phyloP scores from a whole-genome alignment of 2,888 invertebrate genomes.

The Teleiodes luculella region DNA sequence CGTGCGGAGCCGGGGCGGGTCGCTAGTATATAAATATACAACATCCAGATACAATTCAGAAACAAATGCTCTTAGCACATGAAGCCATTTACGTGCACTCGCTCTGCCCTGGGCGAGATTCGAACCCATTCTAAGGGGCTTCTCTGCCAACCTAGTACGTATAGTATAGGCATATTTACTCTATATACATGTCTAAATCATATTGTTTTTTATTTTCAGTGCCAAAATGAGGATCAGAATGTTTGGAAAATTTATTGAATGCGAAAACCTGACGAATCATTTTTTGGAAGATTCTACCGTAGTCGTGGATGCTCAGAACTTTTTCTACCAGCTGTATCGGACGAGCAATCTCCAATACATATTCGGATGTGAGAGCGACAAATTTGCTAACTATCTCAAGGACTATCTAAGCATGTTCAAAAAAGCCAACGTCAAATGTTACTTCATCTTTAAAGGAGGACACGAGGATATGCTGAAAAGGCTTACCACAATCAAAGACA shows the following conservation, averaged over 20 bases:
- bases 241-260: slow-evolving; percentile 6
- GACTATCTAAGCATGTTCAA: slow-evolving; percentile 32
- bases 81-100: too few species aligned
- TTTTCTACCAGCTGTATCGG: slow-evolving; percentile 33
- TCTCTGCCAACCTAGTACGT: too few species aligned
- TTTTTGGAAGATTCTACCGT: slow-evolving; percentile 32
- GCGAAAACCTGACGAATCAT: slow-evolving; percentile 1
- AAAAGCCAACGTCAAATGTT: slow-evolving; percentile 38
- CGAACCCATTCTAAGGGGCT: too few species aligned
- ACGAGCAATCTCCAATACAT: slow-evolving; percentile 22
- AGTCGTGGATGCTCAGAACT: slow-evolving; percentile 44
- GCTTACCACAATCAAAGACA: not conserved
- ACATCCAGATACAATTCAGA: too few species aligned
- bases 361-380: slow-evolving; percentile 40
- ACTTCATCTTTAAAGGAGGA: slow-evolving; percentile 43
- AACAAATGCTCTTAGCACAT: too few species aligned
- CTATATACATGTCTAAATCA: too few species aligned
- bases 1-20: too few species aligned
- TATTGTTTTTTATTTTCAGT: not conserved
- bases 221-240: slow-evolving; percentile 23
- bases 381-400: slow-evolving; percentile 33
- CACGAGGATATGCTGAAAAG: slow-evolving; percentile 15
- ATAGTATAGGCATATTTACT: too few species aligned
- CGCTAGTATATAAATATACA: too few species aligned
- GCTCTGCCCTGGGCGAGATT: too few species aligned